These are phyloP conservation scores for Orientallactaga bullata DNA, from an alignment of 2,113 vertebrate genomes.

Conservation along the genomic window DNA sequence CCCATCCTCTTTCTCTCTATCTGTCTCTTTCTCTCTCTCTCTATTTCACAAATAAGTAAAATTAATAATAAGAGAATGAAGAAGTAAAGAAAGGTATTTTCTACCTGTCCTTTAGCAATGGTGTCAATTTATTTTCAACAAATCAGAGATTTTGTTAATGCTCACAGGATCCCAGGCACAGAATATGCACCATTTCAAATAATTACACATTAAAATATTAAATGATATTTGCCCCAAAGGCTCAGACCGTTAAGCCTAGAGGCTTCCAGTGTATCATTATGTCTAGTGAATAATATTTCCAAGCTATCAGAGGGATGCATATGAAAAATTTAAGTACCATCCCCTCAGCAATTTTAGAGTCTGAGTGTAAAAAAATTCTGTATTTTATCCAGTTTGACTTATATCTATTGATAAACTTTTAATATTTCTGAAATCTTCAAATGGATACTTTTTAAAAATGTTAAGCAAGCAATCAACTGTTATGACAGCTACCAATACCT, in stretches of 20 bases:
- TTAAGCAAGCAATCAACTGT: background rate
- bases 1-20: too few relatives aligned
- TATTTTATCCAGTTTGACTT: background rate
- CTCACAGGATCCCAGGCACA: background rate
- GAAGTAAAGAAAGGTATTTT: too few relatives aligned
- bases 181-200: background rate
- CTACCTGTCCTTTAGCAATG: background rate
- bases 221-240: background rate
- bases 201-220: background rate
- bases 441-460: background rate
- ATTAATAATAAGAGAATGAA: too few relatives aligned
- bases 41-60: too few relatives aligned
- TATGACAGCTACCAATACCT: background rate
- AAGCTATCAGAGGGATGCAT: background rate
- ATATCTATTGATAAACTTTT: background rate
- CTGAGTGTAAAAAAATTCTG: background rate
- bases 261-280: background rate
- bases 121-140: background rate
- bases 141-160: background rate
- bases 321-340: fast-evolving
- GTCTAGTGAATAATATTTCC: background rate
- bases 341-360: background rate
- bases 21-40: too few relatives aligned
- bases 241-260: background rate
- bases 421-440: background rate